Evolutionary conservation across 2,888 invertebrate species (phyloP), one percentile per base, ranked within the genome.

Genomic region (Thecophora atra): DNA sequence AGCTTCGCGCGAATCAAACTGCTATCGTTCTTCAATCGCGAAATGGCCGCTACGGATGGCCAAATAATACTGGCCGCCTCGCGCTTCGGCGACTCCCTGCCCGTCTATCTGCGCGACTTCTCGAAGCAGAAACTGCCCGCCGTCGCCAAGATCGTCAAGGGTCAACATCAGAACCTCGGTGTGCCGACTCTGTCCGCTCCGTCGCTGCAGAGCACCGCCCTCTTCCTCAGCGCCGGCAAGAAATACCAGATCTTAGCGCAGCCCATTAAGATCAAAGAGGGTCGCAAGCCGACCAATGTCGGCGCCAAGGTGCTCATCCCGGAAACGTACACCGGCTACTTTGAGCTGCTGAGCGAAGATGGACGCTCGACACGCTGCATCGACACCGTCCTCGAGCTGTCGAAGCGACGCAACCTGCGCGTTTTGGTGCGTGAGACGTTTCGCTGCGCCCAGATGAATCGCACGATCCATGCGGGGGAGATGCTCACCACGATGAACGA

Each of bases 281-380:
- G 95, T 1, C 89, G 94, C 76, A 89, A 95, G 73, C 91, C 94
- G 81, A 93, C 93, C 47, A 92, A 93, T 79, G 91, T 94, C 30
- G 87, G 87, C 62, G 94, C 94, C 8, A 90, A 96, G 82, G 89
- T 97, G 76, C 93, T 95, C 68, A 96, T 98, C 74, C 97, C 98
- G 7, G 94, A 96, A 80, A 91, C 93, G 0, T 97, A 96, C 85
- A 90, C 93, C 77, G 98, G 98, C 11, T 97, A 94, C 87, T 98
- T 98, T 85, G 97, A 98, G 86, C 89, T 98, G 67, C 88, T 98
- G 44, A 97, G 96, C 83, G 97, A 98, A 87, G 97, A 98, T 86
- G 97, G 97, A 0, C 89, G 95, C 79, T 94, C 96, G 28, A 95
- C 96, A 11, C 90, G 95, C 76, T 95, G 96, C 80, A 94, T 97